phyloP scores from a whole-genome alignment of 2,888 invertebrate genomes.

The Mechanitis mazaeus region DNA sequence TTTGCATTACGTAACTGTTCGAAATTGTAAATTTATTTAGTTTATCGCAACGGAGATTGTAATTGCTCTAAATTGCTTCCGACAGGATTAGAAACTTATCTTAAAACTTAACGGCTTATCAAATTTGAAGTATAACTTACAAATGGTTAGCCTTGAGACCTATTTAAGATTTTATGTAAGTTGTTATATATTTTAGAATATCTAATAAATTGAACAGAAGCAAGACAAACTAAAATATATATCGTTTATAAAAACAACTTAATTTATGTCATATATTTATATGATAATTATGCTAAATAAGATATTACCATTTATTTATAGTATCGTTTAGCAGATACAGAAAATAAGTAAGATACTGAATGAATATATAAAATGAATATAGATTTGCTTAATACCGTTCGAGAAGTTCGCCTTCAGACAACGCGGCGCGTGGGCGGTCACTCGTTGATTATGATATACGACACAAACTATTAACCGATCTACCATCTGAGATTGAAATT shows the following conservation, averaged over 20 bases:
- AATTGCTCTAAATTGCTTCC: slow-evolving; percentile 16
- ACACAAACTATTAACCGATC: not conserved
- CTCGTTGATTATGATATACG: slow-evolving; percentile 20
- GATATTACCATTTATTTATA: not conserved
- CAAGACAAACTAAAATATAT: not conserved
- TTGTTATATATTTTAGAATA: not conserved
- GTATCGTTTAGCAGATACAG: not conserved
- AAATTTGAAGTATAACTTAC: slow-evolving; percentile 12
- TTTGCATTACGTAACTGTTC: too few relatives aligned
- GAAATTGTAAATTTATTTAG: too few relatives aligned
- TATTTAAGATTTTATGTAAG: slow-evolving; percentile 1
- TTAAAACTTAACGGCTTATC: slow-evolving; percentile 17
- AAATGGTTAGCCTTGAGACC: slow-evolving; percentile 11
- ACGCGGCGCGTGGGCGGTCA: slow-evolving; percentile 47
- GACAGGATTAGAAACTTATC: slow-evolving; percentile 17
- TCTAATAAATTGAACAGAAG: not conserved
- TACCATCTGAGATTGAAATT: not conserved
- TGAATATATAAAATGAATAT: slow-evolving; percentile 41
- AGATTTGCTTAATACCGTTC: slow-evolving; percentile 37
- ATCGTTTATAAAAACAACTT: not conserved
- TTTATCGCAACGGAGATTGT: not conserved
- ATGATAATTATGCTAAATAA: not conserved
- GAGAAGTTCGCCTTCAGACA: slow-evolving; percentile 60
- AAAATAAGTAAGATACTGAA: slow-evolving; percentile 28
- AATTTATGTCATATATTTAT: not conserved